Percentiles rank a stretch among this genome's conserved stretches.
Evolutionary conservation across 2,888 invertebrate species (phyloP).

Genomic region (Nephrotoma appendiculata): DNA sequence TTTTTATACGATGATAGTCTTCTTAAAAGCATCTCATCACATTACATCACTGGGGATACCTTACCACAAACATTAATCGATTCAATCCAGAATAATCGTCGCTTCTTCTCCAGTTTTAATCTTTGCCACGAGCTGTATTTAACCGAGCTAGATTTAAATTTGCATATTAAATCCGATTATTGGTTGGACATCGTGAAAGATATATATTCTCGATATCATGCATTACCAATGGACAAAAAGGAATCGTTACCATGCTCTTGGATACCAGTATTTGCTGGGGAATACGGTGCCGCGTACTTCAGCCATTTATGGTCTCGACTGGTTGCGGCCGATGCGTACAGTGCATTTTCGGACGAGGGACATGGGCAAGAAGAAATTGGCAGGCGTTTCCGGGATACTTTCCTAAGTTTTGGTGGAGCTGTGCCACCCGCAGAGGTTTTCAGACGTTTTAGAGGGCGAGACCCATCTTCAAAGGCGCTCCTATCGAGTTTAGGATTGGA

Average conservation of each 20-base stretch:
- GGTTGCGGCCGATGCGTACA: slow-evolving; percentile 81
- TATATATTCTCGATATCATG: slow-evolving; percentile 68
- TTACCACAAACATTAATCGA: slow-evolving; percentile 50
- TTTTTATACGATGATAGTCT: slow-evolving; percentile 56
- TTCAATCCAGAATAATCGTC: slow-evolving; percentile 45
- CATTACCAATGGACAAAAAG: slow-evolving; percentile 57
- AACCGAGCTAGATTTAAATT: slow-evolving; percentile 66
- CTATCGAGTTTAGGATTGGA: slow-evolving; percentile 32
- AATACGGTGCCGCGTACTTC: slow-evolving; percentile 77
- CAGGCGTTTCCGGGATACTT: slow-evolving; percentile 64
- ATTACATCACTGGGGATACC: slow-evolving; percentile 57
- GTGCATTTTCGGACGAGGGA: slow-evolving; percentile 50
- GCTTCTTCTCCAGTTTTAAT: slow-evolving; percentile 64
- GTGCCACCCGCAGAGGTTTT: slow-evolving; percentile 74
- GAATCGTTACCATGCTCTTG: slow-evolving; percentile 81
- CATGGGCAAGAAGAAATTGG: slow-evolving; percentile 43
- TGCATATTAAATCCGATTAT: slow-evolving; percentile 60
- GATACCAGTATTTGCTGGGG: slow-evolving; percentile 65
- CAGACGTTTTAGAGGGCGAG: slow-evolving; percentile 78
- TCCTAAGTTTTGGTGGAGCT: slow-evolving; percentile 68
- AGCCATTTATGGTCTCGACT: slow-evolving; percentile 74
- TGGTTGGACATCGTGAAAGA: slow-evolving; percentile 69
- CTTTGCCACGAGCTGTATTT: slow-evolving; percentile 70
- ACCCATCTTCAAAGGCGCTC: slow-evolving; percentile 74
- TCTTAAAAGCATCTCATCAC: slow-evolving; percentile 50